Evolutionary conservation across 2,797 vertebrate genomes (phyloP), one percentile per base, ranked within the genome.

Genomic region (Danio jaintianensis): DNA sequence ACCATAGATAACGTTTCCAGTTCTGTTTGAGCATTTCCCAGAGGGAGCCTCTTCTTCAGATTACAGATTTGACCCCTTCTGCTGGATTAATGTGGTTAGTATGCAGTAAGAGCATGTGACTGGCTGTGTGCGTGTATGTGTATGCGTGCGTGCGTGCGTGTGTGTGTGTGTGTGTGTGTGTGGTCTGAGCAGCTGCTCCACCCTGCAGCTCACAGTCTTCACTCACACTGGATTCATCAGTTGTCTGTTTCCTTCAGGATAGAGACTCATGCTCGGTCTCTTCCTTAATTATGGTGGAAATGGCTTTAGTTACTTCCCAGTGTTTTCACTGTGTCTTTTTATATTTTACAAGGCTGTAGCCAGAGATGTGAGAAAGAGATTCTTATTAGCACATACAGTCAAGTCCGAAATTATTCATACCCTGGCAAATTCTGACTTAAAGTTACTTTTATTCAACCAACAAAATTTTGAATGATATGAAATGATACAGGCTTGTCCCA

Each of bases 161-260:
- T 56, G 52, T 66, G 78, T 66, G 74, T 78, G 47, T 75, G 45
- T 74, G 36, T 52, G 43, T 66, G 43, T 79, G 82, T 82, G 61
- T 58, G 48, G 52, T 38, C 52, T 38, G 22, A 73, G 47, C 80
- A 81, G 82, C 71, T 78, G 75, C 48, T 82, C 75, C 10, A 42
- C 64, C 50, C 29, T 59, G 59, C 63, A 67, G 22, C 40, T 73
- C 68, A 67, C 58, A 45, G 29, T 78, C 76, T 11, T 50, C 42
- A 55, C 56, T 78, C 72, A 75, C 64, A 59, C 16, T 61, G 55
- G 22, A 58, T 62, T 74, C 52, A 74, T 68, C 83, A 85, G 78
- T 78, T 84, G 82, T 80, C 75, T 58, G 29, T 61, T 84, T 80
- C 58, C 56, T 79, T 80, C 80, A 80, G 67, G 52, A 67, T 42